Conservation (phyloP, 2,113 vertebrate species). For the Carassius carassius region DNA sequence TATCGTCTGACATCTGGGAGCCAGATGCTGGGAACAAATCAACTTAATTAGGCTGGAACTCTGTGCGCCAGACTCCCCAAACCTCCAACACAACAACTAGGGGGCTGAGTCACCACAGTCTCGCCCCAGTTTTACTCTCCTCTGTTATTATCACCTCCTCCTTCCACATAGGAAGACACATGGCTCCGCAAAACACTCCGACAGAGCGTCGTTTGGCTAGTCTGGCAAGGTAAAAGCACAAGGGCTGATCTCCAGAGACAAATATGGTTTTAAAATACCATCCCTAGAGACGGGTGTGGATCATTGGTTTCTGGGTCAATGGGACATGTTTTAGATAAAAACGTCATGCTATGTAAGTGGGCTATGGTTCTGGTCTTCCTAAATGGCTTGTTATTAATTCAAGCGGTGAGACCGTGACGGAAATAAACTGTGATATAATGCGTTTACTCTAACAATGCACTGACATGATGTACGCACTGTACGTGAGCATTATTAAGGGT, state of each 20-base stretch:
- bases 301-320: constrained; percentile 43
- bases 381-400: constrained; percentile 15
- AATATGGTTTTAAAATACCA: constrained; percentile 36
- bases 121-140: constrained; percentile 39
- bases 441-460: constrained; percentile 20
- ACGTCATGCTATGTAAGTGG: constrained; percentile 29
- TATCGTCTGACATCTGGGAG: constrained; percentile 59
- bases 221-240: constrained; percentile 12
- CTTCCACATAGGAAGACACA: constrained; percentile 35
- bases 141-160: constrained; percentile 36
- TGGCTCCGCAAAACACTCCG: background rate
- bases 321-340: constrained; percentile 37
- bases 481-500: background rate
- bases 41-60: constrained; percentile 62
- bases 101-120: constrained; percentile 43
- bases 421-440: constrained; percentile 38
- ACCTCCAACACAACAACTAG: constrained; percentile 43
- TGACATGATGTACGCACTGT: constrained; percentile 3
- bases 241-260: constrained; percentile 28
- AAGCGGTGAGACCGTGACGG: background rate
- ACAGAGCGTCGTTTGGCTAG: background rate
- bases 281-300: constrained; percentile 40
- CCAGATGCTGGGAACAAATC: constrained; percentile 64
- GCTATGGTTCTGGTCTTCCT: background rate
- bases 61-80: constrained; percentile 51